Percentiles rank a stretch among this genome's conserved stretches.
These are phyloP conservation scores for Drosophila melanocephala DNA, from an alignment of 2,888 invertebrate species.

Conservation along the genomic window DNA sequence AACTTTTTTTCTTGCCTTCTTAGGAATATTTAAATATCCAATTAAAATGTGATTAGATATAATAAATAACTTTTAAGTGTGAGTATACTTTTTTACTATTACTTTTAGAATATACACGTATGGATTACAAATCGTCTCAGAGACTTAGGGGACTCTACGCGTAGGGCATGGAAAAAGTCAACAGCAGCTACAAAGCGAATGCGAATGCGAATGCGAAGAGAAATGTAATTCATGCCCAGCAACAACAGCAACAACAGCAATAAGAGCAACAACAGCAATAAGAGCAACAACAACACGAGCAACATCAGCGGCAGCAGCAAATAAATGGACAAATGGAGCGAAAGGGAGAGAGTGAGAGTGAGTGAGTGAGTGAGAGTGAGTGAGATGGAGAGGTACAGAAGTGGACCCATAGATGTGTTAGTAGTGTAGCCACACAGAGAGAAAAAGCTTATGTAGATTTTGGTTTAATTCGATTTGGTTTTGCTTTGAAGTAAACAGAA, in stretches of 20 bases:
- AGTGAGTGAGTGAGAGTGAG: not conserved
- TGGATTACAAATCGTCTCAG: not conserved
- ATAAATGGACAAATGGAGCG: conserved; percentile 62
- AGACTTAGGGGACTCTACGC: not conserved
- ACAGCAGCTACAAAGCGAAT: conserved; percentile 62
- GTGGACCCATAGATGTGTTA: conserved; percentile 33
- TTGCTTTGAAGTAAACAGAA: conserved; percentile 51
- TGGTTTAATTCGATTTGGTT: conserved; percentile 76
- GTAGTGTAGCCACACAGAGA: conserved; percentile 54
- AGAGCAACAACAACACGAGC: conserved; percentile 33
- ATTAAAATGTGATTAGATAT: not conserved
- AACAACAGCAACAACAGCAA: conserved; percentile 44
- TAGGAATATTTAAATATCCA: not conserved
- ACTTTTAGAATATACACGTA: too few species aligned
- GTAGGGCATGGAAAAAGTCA: conserved; percentile 46
- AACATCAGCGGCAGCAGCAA: conserved; percentile 14
- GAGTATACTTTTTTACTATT: too few species aligned
- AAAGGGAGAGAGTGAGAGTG: conserved; percentile 16
- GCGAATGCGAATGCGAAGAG: conserved; percentile 81
- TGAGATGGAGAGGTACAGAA: conserved; percentile 7
- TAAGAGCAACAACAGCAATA: conserved; percentile 49
- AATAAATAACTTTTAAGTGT: not conserved
- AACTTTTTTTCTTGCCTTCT: not conserved
- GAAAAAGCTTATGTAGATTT: conserved; percentile 79
- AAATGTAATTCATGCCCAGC: conserved; percentile 80